Conservation (phyloP, 2,797 vertebrate genomes). For the Chloroceryle inda region DNA sequence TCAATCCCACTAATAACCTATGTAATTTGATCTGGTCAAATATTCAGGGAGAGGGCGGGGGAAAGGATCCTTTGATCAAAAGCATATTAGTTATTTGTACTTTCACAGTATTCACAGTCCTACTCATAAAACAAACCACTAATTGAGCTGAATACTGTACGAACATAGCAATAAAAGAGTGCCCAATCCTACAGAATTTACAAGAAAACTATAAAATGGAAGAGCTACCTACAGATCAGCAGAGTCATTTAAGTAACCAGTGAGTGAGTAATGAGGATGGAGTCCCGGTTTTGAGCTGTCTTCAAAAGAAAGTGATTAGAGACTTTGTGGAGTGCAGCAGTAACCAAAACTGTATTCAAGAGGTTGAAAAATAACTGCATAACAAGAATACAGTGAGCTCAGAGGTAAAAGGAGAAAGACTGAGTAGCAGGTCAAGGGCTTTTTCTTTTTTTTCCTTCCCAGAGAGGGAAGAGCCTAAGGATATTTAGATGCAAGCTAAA, state of each 20-base stretch:
- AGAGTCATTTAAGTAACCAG: neutral
- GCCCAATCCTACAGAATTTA: neutral
- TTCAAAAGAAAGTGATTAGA: constrained; percentile 21
- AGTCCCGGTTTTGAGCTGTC: neutral
- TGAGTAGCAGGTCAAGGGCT: neutral
- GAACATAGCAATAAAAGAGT: neutral
- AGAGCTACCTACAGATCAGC: neutral
- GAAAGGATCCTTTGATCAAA: constrained; percentile 25
- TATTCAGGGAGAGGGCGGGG: neutral
- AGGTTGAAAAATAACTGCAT: neutral
- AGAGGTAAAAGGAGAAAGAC: neutral
- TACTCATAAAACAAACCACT: neutral
- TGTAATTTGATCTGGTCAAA: neutral
- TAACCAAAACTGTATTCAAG: neutral
- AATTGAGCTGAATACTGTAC: neutral
- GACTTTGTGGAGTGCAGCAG: neutral
- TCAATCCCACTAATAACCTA: neutral
- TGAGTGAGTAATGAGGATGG: constrained; percentile 12
- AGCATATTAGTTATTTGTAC: neutral
- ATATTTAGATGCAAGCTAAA: neutral
- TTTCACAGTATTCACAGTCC: neutral
- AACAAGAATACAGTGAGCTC: neutral
- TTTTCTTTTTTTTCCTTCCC: neutral
- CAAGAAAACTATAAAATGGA: neutral
- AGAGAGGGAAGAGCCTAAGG: neutral